Conservation (phyloP, 2,797 vertebrate species). For the Malurus splendens region DNA sequence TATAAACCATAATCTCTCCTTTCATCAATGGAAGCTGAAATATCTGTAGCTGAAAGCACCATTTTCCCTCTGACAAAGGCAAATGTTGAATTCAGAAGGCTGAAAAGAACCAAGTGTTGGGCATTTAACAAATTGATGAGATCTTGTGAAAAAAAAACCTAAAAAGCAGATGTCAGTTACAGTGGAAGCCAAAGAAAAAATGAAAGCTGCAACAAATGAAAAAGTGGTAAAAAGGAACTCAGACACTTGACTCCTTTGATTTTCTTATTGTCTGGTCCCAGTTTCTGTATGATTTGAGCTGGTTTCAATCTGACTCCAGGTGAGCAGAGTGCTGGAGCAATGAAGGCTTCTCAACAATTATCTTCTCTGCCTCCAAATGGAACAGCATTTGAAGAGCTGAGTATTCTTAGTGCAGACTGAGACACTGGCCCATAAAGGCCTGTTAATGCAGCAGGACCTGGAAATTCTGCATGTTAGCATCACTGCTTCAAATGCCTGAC, state of each 20-base stretch:
- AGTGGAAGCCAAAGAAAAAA: background rate
- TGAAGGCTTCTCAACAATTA: background rate
- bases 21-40: background rate
- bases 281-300: background rate
- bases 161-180: background rate
- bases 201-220: background rate
- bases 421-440: background rate
- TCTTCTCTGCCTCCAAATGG: background rate
- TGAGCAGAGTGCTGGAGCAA: background rate
- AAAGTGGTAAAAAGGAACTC: background rate
- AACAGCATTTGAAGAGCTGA: background rate
- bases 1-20: background rate
- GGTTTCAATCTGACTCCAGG: background rate
- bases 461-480: background rate
- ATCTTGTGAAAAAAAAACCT: background rate
- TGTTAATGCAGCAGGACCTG: background rate
- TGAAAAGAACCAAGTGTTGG: slow-evolving; percentile 1
- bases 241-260: background rate
- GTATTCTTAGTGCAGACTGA: background rate
- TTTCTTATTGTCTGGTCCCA: background rate
- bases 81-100: background rate
- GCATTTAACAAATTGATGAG: background rate
- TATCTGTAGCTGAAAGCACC: background rate
- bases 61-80: background rate
- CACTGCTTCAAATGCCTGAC: background rate